Percentiles rank a stretch among this genome's conserved stretches.
phyloP scores from a whole-genome alignment of 2,113 vertebrate species.

The Pterocles orientalis region DNA sequence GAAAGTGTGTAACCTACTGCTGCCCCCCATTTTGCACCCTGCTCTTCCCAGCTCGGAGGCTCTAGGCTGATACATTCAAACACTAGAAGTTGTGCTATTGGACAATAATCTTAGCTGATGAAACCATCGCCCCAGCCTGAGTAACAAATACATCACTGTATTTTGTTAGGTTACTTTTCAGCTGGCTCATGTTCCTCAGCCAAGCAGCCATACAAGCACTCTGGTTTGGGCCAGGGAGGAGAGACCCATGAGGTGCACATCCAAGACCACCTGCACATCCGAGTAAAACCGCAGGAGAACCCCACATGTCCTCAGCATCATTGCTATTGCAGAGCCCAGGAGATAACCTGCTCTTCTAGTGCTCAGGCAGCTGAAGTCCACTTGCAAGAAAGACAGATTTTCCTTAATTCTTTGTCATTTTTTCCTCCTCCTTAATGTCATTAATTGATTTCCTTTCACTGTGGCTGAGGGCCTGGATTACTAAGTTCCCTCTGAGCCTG shows the following conservation, averaged over 20 bases:
- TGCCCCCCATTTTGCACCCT: neutral
- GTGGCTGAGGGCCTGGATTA: neutral
- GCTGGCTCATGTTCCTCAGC: neutral
- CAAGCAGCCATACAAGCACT: rapidly evolving
- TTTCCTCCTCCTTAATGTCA: neutral
- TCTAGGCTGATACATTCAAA: neutral
- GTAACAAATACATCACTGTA: neutral
- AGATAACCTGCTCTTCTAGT: neutral
- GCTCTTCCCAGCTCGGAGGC: neutral
- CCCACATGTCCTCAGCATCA: neutral
- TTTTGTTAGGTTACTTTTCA: neutral
- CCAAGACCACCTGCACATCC: rapidly evolving
- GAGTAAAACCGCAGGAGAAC: neutral
- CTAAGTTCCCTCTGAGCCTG: neutral
- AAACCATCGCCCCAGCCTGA: rapidly evolving
- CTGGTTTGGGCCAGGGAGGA: neutral
- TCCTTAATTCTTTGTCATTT: neutral
- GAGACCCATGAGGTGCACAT: neutral
- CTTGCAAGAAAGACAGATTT: neutral
- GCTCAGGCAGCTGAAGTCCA: neutral
- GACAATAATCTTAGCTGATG: neutral
- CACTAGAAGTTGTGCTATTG: neutral
- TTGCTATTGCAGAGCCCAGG: neutral
- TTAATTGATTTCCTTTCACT: neutral
- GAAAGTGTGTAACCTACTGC: neutral